Evolutionary conservation across 2,113 vertebrate species (phyloP).

Genomic region (Ciconia boyciana): DNA sequence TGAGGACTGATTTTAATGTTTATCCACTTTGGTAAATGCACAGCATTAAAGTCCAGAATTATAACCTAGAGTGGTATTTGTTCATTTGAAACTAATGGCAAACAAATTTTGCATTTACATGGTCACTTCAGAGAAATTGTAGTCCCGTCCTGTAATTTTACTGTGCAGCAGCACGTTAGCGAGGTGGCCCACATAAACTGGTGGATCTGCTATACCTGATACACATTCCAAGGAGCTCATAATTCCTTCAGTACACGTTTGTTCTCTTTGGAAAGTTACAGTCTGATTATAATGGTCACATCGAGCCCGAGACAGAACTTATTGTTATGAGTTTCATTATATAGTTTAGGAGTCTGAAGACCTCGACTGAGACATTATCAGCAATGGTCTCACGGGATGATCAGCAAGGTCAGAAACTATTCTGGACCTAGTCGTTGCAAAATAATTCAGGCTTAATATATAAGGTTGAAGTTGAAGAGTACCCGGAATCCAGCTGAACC

Average conservation of each 20-base stretch:
- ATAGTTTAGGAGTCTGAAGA: background rate
- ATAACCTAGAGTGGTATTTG: background rate
- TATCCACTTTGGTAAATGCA: background rate
- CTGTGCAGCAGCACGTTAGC: background rate
- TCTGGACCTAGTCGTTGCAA: background rate
- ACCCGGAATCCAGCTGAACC: background rate
- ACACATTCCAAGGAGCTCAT: background rate
- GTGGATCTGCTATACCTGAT: background rate
- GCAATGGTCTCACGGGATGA: background rate
- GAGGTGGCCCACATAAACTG: background rate
- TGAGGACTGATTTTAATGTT: background rate
- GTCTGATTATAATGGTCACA: background rate
- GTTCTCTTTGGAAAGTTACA: background rate
- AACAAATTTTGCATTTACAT: background rate
- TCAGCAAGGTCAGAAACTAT: constrained; percentile 41
- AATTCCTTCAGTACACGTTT: constrained; percentile 14
- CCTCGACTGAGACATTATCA: background rate
- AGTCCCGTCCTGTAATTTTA: background rate
- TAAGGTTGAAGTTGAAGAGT: constrained; percentile 2
- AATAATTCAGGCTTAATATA: constrained; percentile 3
- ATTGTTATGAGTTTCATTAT: constrained; percentile 11
- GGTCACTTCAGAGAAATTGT: background rate
- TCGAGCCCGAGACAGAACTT: background rate
- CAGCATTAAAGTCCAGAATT: background rate
- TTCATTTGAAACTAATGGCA: background rate